Conservation (phyloP, 2,797 vertebrate species). For the Urophycis tenuis region DNA sequence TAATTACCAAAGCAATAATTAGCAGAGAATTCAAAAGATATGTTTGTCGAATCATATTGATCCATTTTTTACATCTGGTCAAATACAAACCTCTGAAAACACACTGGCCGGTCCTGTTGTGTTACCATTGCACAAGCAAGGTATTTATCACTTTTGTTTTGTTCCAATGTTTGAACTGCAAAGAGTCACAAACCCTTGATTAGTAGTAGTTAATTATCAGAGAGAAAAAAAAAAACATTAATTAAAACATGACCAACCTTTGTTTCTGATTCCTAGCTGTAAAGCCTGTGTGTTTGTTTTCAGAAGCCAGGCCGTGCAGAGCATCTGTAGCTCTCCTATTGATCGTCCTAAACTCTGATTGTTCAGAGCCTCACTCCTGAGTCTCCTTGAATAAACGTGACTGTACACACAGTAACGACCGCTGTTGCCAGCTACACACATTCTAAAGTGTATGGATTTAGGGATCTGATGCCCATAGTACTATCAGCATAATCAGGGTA, state of each 20-base stretch:
- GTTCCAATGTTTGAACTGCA: too few relatives aligned
- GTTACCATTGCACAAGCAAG: too few relatives aligned
- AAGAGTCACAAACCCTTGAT: too few relatives aligned
- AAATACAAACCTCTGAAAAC: neutral
- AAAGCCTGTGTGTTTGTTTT: neutral
- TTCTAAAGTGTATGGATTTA: constrained; percentile 1
- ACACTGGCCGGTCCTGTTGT: neutral
- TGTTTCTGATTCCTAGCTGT: neutral
- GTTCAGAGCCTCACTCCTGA: neutral
- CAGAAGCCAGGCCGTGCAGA: neutral
- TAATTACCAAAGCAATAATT: neutral
- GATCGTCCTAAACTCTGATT: neutral
- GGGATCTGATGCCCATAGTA: neutral
- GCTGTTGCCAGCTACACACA: neutral
- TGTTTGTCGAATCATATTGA: too few relatives aligned
- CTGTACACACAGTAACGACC: neutral
- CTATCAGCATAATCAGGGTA: neutral
- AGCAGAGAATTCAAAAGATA: neutral
- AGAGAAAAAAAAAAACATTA: neutral
- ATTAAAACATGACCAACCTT: neutral
- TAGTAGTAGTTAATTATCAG: too few relatives aligned
- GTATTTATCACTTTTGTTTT: too few relatives aligned
- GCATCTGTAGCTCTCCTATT: neutral
- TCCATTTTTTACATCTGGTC: neutral
- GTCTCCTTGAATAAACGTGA: neutral